Evolutionary conservation across 2,888 invertebrate species (phyloP).

Genomic region (Dysmachus trigonus): DNA sequence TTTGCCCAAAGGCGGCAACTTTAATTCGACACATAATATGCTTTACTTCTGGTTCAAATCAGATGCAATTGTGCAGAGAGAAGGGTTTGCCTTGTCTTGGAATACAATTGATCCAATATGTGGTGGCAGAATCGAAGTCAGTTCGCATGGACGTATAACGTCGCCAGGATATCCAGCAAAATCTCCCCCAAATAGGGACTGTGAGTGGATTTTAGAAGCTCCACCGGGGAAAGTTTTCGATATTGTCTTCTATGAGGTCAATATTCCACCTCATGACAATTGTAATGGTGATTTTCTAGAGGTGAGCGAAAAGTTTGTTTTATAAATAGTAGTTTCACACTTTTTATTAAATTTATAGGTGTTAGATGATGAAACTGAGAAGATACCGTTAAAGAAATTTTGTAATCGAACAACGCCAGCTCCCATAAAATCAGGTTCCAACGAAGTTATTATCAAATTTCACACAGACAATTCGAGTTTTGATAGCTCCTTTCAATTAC

Average conservation of each 20-base stretch:
- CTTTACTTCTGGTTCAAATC: constrained; percentile 84
- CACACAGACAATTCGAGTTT: constrained; percentile 74
- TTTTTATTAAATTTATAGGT: constrained; percentile 45
- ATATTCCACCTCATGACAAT: constrained; percentile 53
- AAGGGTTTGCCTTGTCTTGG: constrained; percentile 84
- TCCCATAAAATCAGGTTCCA: constrained; percentile 75
- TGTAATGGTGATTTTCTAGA: constrained; percentile 51
- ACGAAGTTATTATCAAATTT: constrained; percentile 74
- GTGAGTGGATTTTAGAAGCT: constrained; percentile 80
- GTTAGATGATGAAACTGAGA: constrained; percentile 62
- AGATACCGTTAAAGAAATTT: constrained; percentile 68
- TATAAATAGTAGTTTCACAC: constrained; percentile 58
- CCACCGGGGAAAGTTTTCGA: constrained; percentile 77
- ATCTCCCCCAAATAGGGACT: constrained; percentile 83
- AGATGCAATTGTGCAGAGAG: constrained; percentile 70
- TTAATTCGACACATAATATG: constrained; percentile 78
- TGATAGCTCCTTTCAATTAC: constrained; percentile 84
- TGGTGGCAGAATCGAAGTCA: constrained; percentile 71
- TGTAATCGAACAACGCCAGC: constrained; percentile 77
- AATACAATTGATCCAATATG: constrained; percentile 75
- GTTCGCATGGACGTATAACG: constrained; percentile 75
- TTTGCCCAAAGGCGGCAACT: constrained; percentile 74
- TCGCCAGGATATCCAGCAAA: constrained; percentile 90
- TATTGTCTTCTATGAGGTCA: constrained; percentile 75
- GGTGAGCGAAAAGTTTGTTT: neutral